These are phyloP conservation scores for Henricia sp. DNA, from an alignment of 53 echinoderm and acorn worm species.

Conservation along the genomic window DNA sequence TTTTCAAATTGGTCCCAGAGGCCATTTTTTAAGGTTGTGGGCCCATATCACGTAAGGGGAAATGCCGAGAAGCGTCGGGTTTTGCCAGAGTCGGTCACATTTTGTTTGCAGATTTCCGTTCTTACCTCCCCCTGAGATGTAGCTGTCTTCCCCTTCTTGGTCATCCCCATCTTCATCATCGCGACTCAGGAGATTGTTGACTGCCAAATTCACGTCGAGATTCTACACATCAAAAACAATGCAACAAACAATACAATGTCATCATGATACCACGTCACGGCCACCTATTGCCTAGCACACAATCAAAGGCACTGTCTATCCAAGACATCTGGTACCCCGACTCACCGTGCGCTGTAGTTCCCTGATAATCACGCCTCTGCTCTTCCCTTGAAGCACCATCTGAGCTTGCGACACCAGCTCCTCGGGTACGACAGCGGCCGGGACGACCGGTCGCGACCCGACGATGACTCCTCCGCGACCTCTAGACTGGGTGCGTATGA, in stretches of 20 bases:
- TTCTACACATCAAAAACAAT: slow-evolving; percentile 63
- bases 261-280: no score
- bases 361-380: slow-evolving; percentile 91
- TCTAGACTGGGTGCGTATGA: slow-evolving; percentile 87
- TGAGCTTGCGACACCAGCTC: slow-evolving; percentile 97
- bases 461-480: slow-evolving; percentile 99
- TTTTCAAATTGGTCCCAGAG: no score
- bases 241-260: background rate
- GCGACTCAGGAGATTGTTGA: slow-evolving; percentile 92
- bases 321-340: slow-evolving; percentile 15
- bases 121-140: slow-evolving; percentile 92
- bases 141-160: slow-evolving; percentile 88
- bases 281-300: no score
- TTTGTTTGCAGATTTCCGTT: no score
- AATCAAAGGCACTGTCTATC: no score
- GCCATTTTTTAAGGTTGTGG: no score
- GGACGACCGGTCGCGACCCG: slow-evolving; percentile 82
- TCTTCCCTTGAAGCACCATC: slow-evolving; percentile 95
- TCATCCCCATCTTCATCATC: slow-evolving; percentile 99
- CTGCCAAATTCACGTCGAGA: slow-evolving; percentile 94
- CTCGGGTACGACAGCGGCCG: slow-evolving; percentile 96
- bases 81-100: no score
- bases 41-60: no score
- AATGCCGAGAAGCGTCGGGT: no score
- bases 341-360: slow-evolving; percentile 98